Percentiles rank a stretch among this genome's conserved stretches.
phyloP scores from a whole-genome alignment of 2,113 vertebrate species.

The Odocoileus virginianus region DNA sequence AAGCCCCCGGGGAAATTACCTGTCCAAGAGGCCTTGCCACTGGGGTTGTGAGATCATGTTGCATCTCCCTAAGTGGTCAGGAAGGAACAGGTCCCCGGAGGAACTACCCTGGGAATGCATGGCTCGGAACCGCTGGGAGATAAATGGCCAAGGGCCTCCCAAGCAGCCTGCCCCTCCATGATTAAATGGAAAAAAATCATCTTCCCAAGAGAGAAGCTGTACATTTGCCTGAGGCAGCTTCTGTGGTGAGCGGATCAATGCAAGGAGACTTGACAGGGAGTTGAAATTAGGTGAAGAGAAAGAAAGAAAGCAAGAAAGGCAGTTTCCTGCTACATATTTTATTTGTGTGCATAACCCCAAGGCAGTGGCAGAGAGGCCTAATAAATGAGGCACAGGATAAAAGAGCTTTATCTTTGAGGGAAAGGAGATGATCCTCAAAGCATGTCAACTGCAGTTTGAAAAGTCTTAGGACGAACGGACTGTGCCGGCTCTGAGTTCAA shows the following conservation, averaged over 20 bases:
- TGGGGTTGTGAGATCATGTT: neutral
- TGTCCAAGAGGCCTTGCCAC: neutral
- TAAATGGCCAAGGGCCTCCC: neutral
- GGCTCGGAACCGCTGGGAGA: accelerated
- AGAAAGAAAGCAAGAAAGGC: neutral
- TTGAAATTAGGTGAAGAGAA: neutral
- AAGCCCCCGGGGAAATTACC: accelerated
- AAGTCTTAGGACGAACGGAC: accelerated
- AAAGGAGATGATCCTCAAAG: neutral
- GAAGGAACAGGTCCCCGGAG: neutral
- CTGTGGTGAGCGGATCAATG: neutral
- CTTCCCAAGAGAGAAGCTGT: neutral
- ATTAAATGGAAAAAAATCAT: neutral
- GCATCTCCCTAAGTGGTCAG: neutral
- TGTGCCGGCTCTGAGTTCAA: neutral
- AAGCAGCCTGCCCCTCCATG: too few species aligned
- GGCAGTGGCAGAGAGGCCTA: neutral
- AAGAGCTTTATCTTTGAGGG: neutral
- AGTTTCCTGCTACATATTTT: neutral
- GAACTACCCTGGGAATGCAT: too few species aligned
- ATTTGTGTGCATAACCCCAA: neutral
- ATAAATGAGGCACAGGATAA: neutral
- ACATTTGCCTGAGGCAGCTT: neutral
- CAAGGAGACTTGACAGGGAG: neutral
- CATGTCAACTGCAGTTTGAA: neutral